Percentiles rank a stretch among this genome's conserved stretches.
These are phyloP conservation scores for Scomber scombrus DNA, from an alignment of 2,113 vertebrate species.

Conservation along the genomic window DNA sequence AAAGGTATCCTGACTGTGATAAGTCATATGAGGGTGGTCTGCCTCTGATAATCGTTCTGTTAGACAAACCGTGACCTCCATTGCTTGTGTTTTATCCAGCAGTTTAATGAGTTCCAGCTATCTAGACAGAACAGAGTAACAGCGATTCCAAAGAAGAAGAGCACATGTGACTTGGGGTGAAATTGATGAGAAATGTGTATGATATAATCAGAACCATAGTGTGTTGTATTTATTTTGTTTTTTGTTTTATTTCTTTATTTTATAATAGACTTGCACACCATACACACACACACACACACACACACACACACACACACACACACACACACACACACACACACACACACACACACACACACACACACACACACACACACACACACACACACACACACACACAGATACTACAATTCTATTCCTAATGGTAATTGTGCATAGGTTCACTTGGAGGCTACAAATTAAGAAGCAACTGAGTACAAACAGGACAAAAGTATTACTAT, in stretches of 20 bases:
- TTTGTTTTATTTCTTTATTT: neutral
- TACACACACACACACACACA: neutral
- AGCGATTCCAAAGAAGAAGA: conserved; percentile 29
- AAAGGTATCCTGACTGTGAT: conserved; percentile 47
- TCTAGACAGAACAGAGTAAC: conserved; percentile 50
- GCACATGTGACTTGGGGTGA: conserved; percentile 39
- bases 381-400: neutral
- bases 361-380: neutral
- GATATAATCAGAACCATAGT: conserved; percentile 40
- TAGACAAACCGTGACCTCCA: conserved; percentile 48
- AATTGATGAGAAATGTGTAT: conserved; percentile 52
- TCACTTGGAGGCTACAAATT: conserved; percentile 39
- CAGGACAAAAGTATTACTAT: conserved; percentile 5
- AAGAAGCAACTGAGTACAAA: conserved; percentile 36
- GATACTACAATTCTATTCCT: neutral
- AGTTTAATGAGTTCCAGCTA: conserved; percentile 73
- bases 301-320: neutral
- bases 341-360: neutral
- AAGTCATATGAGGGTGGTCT: conserved; percentile 50
- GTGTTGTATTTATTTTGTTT: conserved; percentile 8
- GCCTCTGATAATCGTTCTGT: conserved; percentile 48
- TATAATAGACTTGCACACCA: neutral
- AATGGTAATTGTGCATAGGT: conserved; percentile 11
- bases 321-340: neutral
- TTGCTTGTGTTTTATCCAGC: conserved; percentile 54